Base-by-base conservation (phyloP, 2,797 vertebrate genomes). In the Crocodylus rhombifer region DNA sequence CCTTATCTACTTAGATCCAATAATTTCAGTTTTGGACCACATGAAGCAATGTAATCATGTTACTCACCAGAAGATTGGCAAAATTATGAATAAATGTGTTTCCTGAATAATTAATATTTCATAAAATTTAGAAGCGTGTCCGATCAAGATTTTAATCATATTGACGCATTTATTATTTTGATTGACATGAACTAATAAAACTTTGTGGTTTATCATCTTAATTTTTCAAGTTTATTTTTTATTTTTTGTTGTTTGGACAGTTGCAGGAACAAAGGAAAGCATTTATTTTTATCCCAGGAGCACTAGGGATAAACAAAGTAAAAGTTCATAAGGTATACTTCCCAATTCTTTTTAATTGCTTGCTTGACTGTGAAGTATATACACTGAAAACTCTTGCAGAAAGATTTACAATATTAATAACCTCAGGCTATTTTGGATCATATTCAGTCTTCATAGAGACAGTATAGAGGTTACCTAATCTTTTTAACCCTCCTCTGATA, bases 361-460 rank as follows among this genome's bases (percentile, higher is more conserved):
- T 65, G 1, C 63, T 90, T 94, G 42, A 83, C 71, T 42, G 2
- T 93, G 14, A 81, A 90, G 10, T 64, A 57, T 55, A 80, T 75
- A 79, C 13, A 65, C 14, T 91, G 62, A 87, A 90, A 82, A 81
- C 13, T 89, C 30, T 85, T 56, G 25, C 17, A 87, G 75, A 69
- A 94, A 56, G 67, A 80, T 93, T 89, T 91, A 18, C 9, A 71
- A 57, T 88, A 93, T 90, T 95, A 95, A 92, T 86, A 95, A 33
- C 76, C 55, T 65, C 6, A 77, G 92, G 80, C 51, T 94, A 92
- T 92, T 94, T 80, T 95, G 82, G 71, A 20, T 94, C 82, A 86
- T 61, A 91, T 30, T 86, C 75, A 86, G 16, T 90, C 55, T 79
- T 97, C 62, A 90, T 4, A 21, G 74, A 91, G 65, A 60, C 16